Evolutionary conservation across 1,140 invertebrate species (phyloP), one percentile per base, ranked within the genome.

Genomic region (Aphelenchoides fujianensis): DNA sequence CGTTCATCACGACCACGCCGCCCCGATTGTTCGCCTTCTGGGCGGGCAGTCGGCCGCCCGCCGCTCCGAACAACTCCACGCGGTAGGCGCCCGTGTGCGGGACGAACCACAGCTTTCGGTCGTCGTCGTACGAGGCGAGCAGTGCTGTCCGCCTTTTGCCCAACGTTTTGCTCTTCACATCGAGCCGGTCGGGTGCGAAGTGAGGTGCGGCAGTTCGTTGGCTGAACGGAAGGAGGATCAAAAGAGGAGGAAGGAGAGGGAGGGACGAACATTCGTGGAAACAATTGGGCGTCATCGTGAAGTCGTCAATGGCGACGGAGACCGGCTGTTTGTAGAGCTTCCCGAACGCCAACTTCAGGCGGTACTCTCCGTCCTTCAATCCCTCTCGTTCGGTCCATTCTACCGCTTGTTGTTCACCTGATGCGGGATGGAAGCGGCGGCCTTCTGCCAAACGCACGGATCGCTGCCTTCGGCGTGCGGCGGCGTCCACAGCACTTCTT

Each of bases 251-350:
- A n/a, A n/a, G n/a, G n/a, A n/a, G n/a, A n/a, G n/a, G n/a, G n/a
- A n/a, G n/a, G n/a, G n/a, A n/a, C 54, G 59, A 62, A 72, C 71
- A 52, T 31, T 71, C 64, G 9, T 63, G 31, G 69, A 78, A 78
- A 37, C 76, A 78, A 55, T 72, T 76, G 12, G 76, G 77, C n/a
- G 76, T 78, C 34, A 78, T 35, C 34, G 76, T 61, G 28, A 78
- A 70, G 54, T 78, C 79, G 53, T 78, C 78, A 41, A 78, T 78
- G 27, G 74, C 69, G 53, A 78, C 69, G 41, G 74, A 78, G 16
- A 63, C 74, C 52, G 57, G 16, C 27, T 80, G 74, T 27, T 71
- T 72, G 54, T 80, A 52, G 28, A 81, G 36, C 62, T 78, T 78
- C n/a, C 73, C 76, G 31, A 78, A 81, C 5, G 67, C 70, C 9